Evolutionary conservation across 2,113 vertebrate genomes (phyloP), one percentile per base, ranked within the genome.

Genomic region (Larimichthys polyactis): DNA sequence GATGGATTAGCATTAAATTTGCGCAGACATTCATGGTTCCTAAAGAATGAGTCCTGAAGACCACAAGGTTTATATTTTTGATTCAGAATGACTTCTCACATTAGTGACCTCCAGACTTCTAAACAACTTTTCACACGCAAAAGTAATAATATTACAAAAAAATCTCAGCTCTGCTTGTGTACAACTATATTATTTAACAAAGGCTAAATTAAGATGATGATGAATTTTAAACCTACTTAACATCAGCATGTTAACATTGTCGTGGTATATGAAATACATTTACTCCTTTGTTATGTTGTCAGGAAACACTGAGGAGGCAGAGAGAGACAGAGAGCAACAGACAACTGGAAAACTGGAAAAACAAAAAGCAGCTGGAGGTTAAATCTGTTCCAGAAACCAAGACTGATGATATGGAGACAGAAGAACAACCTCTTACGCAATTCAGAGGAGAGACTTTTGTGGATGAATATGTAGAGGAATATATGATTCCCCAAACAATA

Each of bases 291-390:
- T 7, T 66, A 2, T 49, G 10, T 87, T 48, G 20, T 48, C 85
- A 96, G 95, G 80, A 82, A 57, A 84, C 68, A 5, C 88, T 96
- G 79, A 76, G 49, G n/a, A 55, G 22, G 12, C 67, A 92, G 82
- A 91, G 94, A 75, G 76, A 82, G 29, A 75, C 19, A 3, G 92
- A 94, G 71, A 76, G 4, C 15, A 75, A 69, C 64, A 88, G 78
- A 81, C 85, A 57, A 51, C 20, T 82, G 52, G 59, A 89, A 55
- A 81, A 79, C 24, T 84, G 71, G 62, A 86, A 64, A 84, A 51
- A 40, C 24, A 78, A 40, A 40, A 40, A 40, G 58, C 52, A 68
- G 55, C 20, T 4, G 32, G 81, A 88, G 19, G 52, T 73, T 20
- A 89, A 54, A 66, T 44, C 62, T 24, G 16, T 24, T n/a, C 14